These are phyloP conservation scores for Sinocyclocheilus anshuiensis DNA, from an alignment of 2,113 vertebrate genomes.

Conservation along the genomic window DNA sequence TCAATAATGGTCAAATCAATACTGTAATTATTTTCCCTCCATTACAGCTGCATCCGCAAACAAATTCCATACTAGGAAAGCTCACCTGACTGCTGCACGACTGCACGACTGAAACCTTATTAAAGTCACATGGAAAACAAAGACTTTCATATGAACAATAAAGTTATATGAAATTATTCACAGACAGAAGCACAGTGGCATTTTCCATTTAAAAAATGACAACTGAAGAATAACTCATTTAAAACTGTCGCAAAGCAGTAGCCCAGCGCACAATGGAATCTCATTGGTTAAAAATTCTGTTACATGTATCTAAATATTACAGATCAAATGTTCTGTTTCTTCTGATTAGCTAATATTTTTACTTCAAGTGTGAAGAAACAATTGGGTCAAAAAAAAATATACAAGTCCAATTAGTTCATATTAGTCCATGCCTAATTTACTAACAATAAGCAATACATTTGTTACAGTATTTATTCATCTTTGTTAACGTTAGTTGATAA, in stretches of 20 bases:
- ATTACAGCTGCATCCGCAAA: constrained; percentile 28
- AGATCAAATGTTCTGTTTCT: too few species aligned
- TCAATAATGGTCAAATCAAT: constrained; percentile 19
- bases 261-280: neutral
- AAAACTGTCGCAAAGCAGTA: neutral
- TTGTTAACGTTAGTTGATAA: too few species aligned
- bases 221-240: neutral
- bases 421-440: too few species aligned
- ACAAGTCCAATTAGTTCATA: too few species aligned
- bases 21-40: neutral
- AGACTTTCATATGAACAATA: neutral
- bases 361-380: too few species aligned
- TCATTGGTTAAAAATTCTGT: too few species aligned
- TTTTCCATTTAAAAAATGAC: neutral
- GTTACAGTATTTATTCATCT: too few species aligned
- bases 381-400: too few species aligned
- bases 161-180: neutral
- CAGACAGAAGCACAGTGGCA: neutral
- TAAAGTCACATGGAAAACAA: neutral
- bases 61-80: neutral
- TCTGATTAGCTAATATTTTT: too few species aligned
- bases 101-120: neutral
- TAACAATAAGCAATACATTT: too few species aligned
- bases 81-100: neutral
- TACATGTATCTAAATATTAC: too few species aligned